Percentiles rank a stretch among this genome's conserved stretches.
Evolutionary conservation across 2,113 vertebrate genomes (phyloP).

Genomic region (Microcebus lehilahytsara): DNA sequence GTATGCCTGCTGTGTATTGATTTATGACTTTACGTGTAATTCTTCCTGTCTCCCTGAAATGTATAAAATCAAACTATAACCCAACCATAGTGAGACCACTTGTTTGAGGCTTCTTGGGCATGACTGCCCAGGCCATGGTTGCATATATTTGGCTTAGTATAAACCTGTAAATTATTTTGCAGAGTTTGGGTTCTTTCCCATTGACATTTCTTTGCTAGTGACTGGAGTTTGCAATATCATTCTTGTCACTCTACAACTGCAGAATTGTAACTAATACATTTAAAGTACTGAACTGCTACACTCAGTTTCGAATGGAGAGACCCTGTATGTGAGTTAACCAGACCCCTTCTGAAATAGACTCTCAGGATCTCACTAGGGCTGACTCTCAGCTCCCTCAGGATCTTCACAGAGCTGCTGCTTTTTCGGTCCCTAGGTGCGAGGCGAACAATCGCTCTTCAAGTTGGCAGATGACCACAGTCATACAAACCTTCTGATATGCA

Average conservation of each 20-base stretch:
- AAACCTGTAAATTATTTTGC: too few species aligned
- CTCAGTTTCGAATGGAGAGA: conserved; percentile 52
- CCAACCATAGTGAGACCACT: too few species aligned
- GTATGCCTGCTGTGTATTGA: too few species aligned
- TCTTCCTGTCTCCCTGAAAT: too few species aligned
- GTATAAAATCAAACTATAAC: too few species aligned
- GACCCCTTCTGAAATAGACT: neutral
- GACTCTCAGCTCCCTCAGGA: neutral
- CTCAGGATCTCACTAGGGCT: conserved; percentile 37
- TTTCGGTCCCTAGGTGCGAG: neutral
- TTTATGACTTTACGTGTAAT: too few species aligned
- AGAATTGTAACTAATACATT: conserved; percentile 6
- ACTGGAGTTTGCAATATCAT: neutral
- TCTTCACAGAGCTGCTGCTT: conserved; percentile 33
- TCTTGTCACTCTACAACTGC: neutral
- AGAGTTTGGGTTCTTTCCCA: too few species aligned
- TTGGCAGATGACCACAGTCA: neutral
- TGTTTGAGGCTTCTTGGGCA: too few species aligned
- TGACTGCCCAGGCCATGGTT: too few species aligned
- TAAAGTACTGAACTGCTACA: conserved; percentile 47
- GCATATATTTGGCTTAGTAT: too few species aligned
- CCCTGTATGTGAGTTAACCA: conserved; percentile 27
- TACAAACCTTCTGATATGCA: conserved; percentile 59
- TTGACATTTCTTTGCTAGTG: neutral
- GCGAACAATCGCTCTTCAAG: conserved; percentile 49